Evolutionary conservation across 2,113 vertebrate species (phyloP), one percentile per base, ranked within the genome.

Genomic region (Tragelaphus buxtoni): DNA sequence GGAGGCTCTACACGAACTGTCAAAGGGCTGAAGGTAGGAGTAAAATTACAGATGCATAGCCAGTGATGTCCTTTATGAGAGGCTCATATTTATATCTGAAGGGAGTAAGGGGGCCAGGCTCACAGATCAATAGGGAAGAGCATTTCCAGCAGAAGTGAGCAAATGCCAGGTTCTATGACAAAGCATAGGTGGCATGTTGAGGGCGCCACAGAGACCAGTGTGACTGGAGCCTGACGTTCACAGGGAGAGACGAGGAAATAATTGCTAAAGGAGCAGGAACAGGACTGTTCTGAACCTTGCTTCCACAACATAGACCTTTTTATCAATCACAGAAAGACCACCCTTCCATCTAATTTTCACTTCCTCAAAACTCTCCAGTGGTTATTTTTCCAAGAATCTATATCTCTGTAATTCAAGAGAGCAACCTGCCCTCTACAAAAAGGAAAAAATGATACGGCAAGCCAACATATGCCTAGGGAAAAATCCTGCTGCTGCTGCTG

Each of bases 301-400:
- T 92, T 88, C 58, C 30, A 47, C 79, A 85, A 53, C 45, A 61
- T 1, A 30, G 3, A 4, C 4, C 39, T 84, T 92, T 95, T 86
- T 24, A 55, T 55, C 65, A 76, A 4, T 42, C 80, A 47, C 1
- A 39, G 72, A 42, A 95, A 95, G 85, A 9, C 20, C 8, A 81
- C 13, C 26, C 60, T 60, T 61, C 87, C 28, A 56, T 49, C 49
- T 88, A 89, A 80, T 76, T 94, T 77, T 90, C 74, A 69, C 45
- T 72, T 91, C 83, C 49, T 91, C 83, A 93, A 86, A 93, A 89
- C 63, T 92, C 61, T 69, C 30, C 49, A 51, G 39, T 30, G 18
- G 61, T 81, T 94, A 94, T 92, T 95, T 80, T 92, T 45, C 63
- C 53, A 83, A 93, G 14, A 93, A 86, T 45, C 39, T 86, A 30